Conservation (phyloP, 2,888 invertebrate species). For the Phaedon cochleariae region DNA sequence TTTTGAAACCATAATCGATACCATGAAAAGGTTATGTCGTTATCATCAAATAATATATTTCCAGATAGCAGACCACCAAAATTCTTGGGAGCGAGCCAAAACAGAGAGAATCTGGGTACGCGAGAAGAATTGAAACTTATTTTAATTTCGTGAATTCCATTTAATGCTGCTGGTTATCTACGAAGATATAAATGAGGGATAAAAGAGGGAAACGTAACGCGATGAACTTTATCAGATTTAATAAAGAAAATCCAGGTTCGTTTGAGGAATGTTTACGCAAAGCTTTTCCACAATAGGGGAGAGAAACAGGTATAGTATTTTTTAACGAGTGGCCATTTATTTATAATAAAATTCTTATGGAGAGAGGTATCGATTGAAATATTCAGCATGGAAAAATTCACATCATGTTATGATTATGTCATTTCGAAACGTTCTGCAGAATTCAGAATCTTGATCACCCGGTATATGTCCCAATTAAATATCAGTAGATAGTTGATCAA, state of each 20-base stretch:
- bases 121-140: constrained; percentile 23
- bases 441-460: no score
- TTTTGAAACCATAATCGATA: no score
- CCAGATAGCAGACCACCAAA: not conserved
- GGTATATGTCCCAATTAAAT: no score
- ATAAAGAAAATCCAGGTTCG: constrained; percentile 42
- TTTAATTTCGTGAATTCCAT: constrained; percentile 32
- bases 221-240: constrained; percentile 46
- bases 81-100: constrained; percentile 4
- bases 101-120: constrained; percentile 17
- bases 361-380: no score
- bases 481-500: no score
- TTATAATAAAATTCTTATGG: no score
- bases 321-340: no score
- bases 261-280: constrained; percentile 25
- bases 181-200: constrained; percentile 40
- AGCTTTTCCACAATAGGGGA: constrained; percentile 26
- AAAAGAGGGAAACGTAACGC: constrained; percentile 28
- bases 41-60: not conserved
- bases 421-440: no score
- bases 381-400: no score
- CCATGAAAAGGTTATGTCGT: not conserved
- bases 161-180: constrained; percentile 25
- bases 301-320: no score
- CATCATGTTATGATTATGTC: no score